Percentiles rank a stretch among this genome's conserved stretches.
These are phyloP conservation scores for Episyrphus balteatus DNA, from an alignment of 1,140 invertebrate species.

Conservation along the genomic window DNA sequence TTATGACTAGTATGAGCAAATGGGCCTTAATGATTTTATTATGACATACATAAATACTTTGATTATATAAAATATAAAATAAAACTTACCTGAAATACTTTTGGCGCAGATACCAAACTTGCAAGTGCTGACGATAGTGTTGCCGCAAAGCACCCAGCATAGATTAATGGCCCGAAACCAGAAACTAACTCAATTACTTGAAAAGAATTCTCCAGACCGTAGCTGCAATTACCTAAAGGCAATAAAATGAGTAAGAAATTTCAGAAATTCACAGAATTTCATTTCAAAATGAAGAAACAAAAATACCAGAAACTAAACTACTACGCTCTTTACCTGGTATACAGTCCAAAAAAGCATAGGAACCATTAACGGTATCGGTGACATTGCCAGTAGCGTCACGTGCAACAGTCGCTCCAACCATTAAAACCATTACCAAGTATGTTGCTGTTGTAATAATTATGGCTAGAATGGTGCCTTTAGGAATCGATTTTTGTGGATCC, in stretches of 20 bases:
- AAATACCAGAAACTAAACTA: not conserved
- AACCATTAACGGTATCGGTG: constrained; percentile 41
- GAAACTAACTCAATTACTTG: constrained; percentile 87
- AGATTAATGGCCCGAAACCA: constrained; percentile 82
- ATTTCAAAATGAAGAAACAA: not conserved
- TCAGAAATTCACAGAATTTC: not conserved
- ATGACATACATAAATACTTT: too few species aligned
- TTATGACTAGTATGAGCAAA: too few species aligned
- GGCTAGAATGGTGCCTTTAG: constrained; percentile 80
- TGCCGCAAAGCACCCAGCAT: constrained; percentile 92
- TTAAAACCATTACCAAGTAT: constrained; percentile 71
- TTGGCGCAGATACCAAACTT: constrained; percentile 89
- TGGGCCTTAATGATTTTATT: too few species aligned
- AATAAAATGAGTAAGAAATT: constrained; percentile 2
- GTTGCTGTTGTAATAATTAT: constrained; percentile 74
- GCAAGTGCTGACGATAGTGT: constrained; percentile 92
- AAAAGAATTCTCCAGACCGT: constrained; percentile 56
- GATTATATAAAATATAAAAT: too few species aligned
- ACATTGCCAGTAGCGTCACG: constrained; percentile 65
- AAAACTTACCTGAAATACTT: constrained; percentile 65
- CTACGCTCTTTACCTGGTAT: constrained; percentile 16
- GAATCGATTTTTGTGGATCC: constrained; percentile 85
- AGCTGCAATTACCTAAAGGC: constrained; percentile 42
- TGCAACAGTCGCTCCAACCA: constrained; percentile 60
- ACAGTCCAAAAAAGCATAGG: constrained; percentile 39